Evolutionary conservation across 2,888 invertebrate genomes (phyloP).

Genomic region (Cabera pusaria): DNA sequence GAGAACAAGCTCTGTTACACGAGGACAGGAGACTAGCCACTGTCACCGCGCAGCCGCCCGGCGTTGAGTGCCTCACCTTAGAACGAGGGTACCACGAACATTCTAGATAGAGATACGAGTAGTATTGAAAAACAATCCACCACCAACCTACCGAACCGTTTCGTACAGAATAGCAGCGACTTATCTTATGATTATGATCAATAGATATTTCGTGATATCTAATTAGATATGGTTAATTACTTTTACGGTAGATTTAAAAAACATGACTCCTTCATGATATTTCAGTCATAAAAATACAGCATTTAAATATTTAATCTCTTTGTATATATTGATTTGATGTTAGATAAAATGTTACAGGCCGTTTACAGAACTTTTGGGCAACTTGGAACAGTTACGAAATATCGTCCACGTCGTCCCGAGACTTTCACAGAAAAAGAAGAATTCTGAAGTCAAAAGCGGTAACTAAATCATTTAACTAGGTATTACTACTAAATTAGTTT

Average conservation of each 20-base stretch:
- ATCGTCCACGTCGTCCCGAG: conserved; percentile 63
- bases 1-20: conserved; percentile 93
- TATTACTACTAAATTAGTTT: conserved; percentile 13
- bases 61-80: conserved; percentile 93
- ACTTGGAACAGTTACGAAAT: conserved; percentile 85
- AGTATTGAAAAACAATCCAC: no score
- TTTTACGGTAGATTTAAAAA: no score
- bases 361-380: conserved; percentile 93
- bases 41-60: conserved; percentile 92
- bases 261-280: no score
- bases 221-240: no score
- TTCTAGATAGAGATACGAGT: no score
- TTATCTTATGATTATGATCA: no score
- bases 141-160: no score
- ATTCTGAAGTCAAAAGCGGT: conserved; percentile 70
- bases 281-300: no score
- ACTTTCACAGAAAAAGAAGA: conserved; percentile 60
- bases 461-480: conserved; percentile 23
- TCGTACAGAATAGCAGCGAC: no score
- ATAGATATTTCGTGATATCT: no score
- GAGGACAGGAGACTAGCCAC: conserved; percentile 95
- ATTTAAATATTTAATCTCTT: background rate
- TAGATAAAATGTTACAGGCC: conserved; percentile 83
- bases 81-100: conserved; percentile 94
- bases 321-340: no score